Evolutionary conservation across 2,113 vertebrate species (phyloP).

Genomic region (Apeltes quadracus): DNA sequence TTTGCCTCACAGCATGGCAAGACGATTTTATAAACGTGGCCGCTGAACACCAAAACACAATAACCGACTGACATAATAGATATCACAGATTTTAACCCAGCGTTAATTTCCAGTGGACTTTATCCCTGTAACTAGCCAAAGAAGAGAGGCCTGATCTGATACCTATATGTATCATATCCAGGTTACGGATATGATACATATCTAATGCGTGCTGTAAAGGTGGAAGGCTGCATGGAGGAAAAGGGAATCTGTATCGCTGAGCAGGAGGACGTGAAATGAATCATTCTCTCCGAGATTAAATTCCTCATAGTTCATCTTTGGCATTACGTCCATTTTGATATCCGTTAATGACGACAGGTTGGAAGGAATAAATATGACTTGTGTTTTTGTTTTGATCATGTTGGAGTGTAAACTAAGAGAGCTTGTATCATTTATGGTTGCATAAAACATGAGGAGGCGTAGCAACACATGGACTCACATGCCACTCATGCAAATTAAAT

Average conservation of each 20-base stretch:
- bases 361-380: conserved; percentile 42
- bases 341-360: conserved; percentile 63
- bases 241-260: not conserved
- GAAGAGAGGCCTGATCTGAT: conserved; percentile 27
- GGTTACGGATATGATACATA: conserved; percentile 37
- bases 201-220: conserved; percentile 37
- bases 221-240: conserved; percentile 9
- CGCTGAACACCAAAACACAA: not conserved
- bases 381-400: conserved; percentile 42
- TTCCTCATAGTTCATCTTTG: conserved; percentile 63
- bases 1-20: not conserved
- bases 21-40: not conserved
- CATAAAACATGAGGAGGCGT: conserved; percentile 38
- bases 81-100: conserved; percentile 24
- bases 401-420: conserved; percentile 15
- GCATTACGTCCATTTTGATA: conserved; percentile 58
- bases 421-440: conserved; percentile 52
- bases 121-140: conserved; percentile 33
- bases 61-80: conserved; percentile 8
- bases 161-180: conserved; percentile 31
- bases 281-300: conserved; percentile 56
- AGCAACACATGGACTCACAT: conserved; percentile 46
- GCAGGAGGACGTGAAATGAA: conserved; percentile 42
- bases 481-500: conserved; percentile 77
- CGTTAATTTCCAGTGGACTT: conserved; percentile 11